phyloP scores from a whole-genome alignment of 1,140 invertebrate genomes.

The Sycophila sp. region DNA sequence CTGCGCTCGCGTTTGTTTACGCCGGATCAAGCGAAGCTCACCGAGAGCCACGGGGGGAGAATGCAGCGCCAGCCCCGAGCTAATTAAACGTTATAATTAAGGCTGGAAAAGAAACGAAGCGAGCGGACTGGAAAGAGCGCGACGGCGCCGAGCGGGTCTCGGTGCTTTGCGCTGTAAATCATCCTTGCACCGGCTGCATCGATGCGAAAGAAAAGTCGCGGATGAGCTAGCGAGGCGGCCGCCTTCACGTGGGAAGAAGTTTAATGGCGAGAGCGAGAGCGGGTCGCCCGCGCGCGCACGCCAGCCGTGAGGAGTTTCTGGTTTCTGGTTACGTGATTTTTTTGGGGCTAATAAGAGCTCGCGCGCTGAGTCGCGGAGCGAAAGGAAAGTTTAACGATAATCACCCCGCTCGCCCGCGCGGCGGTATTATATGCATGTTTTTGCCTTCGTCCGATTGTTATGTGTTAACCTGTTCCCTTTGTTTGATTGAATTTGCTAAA shows the following conservation, averaged over 20 bases:
- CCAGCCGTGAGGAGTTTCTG: background rate
- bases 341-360: conserved; percentile 31
- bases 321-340: conserved; percentile 38
- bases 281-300: no score
- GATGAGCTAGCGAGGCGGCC: conserved; percentile 1
- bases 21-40: background rate
- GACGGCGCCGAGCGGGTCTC: background rate
- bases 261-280: conserved; percentile 25
- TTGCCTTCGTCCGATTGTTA: background rate
- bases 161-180: conserved; percentile 13
- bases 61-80: no score
- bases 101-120: conserved; percentile 25
- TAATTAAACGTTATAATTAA: conserved; percentile 38
- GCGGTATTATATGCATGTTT: no score
- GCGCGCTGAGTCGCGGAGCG: conserved; percentile 17
- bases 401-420: background rate
- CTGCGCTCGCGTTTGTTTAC: no score
- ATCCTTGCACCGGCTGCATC: conserved; percentile 18
- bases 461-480: background rate
- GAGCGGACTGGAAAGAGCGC: conserved; percentile 23
- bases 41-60: no score
- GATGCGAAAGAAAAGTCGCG: conserved; percentile 24
- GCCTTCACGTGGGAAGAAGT: conserved; percentile 31
- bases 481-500: no score
- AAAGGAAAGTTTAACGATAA: conserved; percentile 37